Conservation (phyloP, 2,797 vertebrate species). For the Amblyraja radiata region DNA sequence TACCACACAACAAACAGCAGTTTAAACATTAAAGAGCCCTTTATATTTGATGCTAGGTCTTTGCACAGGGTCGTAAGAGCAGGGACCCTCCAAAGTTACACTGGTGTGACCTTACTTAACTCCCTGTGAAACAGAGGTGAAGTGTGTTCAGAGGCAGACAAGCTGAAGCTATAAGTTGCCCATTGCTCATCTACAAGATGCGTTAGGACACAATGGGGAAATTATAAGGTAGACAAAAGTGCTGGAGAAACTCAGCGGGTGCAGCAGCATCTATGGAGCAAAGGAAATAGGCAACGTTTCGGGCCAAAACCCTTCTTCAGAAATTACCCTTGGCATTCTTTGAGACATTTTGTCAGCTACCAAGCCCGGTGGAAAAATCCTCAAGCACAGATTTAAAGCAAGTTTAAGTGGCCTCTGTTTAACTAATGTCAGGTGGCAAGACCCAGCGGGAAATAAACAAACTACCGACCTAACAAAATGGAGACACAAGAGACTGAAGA, state of each 20-base stretch:
- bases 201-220: no score
- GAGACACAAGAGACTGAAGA: no score
- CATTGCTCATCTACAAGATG: neutral
- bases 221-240: no score
- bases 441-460: neutral
- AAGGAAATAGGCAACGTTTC: no score
- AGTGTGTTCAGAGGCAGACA: neutral
- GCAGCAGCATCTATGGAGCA: no score
- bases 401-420: no score
- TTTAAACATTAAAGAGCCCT: slow-evolving; percentile 27
- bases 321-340: neutral
- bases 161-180: neutral
- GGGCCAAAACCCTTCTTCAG: no score
- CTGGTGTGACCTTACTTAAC: neutral
- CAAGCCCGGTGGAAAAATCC: neutral
- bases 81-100: neutral
- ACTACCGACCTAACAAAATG: neutral
- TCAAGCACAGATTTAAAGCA: neutral
- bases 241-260: no score
- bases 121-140: neutral
- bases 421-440: neutral
- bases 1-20: slow-evolving; percentile 25
- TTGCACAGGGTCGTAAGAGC: neutral
- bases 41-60: slow-evolving; percentile 5
- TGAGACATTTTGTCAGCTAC: no score